These are phyloP conservation scores for Ophiodon elongatus DNA, from an alignment of 2,113 vertebrate species.

Conservation along the genomic window DNA sequence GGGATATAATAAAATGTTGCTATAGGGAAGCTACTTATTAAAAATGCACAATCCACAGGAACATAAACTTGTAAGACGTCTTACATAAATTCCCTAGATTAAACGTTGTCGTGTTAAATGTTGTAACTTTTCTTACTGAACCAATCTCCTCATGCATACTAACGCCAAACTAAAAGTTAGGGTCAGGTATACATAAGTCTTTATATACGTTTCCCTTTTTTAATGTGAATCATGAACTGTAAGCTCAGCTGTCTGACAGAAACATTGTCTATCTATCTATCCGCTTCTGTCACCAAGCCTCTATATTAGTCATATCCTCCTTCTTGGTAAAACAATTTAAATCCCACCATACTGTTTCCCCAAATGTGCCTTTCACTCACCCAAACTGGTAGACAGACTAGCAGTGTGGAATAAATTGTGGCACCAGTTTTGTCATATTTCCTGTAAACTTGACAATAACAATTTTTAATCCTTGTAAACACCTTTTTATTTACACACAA, in stretches of 20 bases:
- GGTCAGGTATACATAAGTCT: too few relatives aligned
- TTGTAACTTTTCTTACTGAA: not conserved
- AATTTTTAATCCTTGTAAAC: constrained; percentile 1
- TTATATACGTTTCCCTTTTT: too few relatives aligned
- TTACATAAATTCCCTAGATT: not conserved
- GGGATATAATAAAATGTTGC: not conserved
- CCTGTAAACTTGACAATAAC: not conserved
- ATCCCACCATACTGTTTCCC: not conserved
- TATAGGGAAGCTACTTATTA: too few relatives aligned
- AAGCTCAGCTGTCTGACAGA: not conserved
- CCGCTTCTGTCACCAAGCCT: not conserved
- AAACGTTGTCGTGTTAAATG: too few relatives aligned
- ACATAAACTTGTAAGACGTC: not conserved
- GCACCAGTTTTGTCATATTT: not conserved
- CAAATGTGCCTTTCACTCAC: not conserved
- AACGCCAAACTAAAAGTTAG: not conserved
- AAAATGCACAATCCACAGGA: too few relatives aligned
- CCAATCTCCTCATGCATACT: not conserved
- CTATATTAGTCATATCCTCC: not conserved
- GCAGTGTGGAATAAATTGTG: not conserved
- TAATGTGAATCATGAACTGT: too few relatives aligned
- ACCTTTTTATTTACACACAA: constrained; percentile 3
- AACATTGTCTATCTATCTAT: not conserved
- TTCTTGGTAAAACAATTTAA: not conserved
- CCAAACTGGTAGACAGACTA: not conserved